Base-by-base conservation (phyloP, 64 coral and sea anemone species). In the Pocillopora damicornis region DNA sequence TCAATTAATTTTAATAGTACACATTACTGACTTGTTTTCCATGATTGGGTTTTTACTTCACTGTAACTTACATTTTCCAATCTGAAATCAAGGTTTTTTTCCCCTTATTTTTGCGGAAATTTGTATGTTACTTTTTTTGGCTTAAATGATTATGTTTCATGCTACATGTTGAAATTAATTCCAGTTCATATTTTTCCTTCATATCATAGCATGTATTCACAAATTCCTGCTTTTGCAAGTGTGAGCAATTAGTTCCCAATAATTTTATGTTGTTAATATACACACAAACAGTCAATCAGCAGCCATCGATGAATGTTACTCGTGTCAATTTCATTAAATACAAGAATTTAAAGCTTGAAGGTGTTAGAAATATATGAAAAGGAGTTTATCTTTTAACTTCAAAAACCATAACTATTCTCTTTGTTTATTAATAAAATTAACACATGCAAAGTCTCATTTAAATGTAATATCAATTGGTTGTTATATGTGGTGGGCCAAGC, bases 21-120 rank as follows among this genome's bases (percentile, higher is more conserved):
- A 76, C 51, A 76, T 76, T 76, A 45, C 35, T 45, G 4, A 76
- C 35, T 38, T 16, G 75, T 76, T 76, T 76, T 17, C 75, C 35
- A 76, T 76, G 75, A 76, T 76, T 76, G 75, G 75, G 75, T 76
- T 76, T 76, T 76, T 76, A 26, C 75, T 45, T 76, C 75, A 76
- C 51, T 76, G 12, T 76, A 76, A 36, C 75, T 76, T 76, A 76
- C 51, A 15, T 76, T 76, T 76, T 76, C 8, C 0, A 37, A 76
- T 76, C 35, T 76, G 35, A 76, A 76, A 11, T 76, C 23, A 30
- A 0, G 0, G 30, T 65, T 65, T 65, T 65, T 65, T 18, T 65
- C 30, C 30, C 30, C 30, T 30, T 30, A 30, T 30, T 0, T 30
- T 30, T 30, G 30, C 0, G 30, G 30, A 30, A 30, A 30, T 30